Evolutionary conservation across 2,888 invertebrate species (phyloP).

Genomic region (Chymomyza caudatula): DNA sequence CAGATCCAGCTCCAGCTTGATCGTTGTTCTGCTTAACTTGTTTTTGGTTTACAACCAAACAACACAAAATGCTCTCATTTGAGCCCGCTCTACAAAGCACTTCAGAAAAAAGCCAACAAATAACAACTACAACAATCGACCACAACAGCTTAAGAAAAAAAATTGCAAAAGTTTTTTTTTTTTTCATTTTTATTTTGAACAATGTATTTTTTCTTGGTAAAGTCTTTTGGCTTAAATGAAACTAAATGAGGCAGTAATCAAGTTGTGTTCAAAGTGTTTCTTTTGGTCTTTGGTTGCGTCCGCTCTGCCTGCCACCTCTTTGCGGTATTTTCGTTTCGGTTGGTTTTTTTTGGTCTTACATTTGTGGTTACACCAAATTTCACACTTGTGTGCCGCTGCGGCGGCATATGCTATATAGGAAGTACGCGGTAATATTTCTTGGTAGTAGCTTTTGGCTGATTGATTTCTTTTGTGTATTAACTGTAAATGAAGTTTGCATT

Average conservation of each 20-base stretch:
- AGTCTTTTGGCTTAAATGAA: slow-evolving; percentile 68
- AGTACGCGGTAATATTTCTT: neutral
- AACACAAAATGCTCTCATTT: slow-evolving; percentile 69
- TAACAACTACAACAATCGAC: slow-evolving; percentile 23
- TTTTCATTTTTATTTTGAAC: slow-evolving; percentile 52
- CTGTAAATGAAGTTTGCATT: neutral
- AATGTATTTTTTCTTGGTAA: slow-evolving; percentile 44
- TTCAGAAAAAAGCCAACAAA: no score
- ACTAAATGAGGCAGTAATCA: slow-evolving; percentile 74
- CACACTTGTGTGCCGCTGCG: slow-evolving; percentile 57
- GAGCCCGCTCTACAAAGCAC: slow-evolving; percentile 6
- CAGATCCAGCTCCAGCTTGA: neutral
- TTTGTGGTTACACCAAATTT: slow-evolving; percentile 69
- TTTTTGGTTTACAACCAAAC: slow-evolving; percentile 51
- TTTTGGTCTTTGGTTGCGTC: slow-evolving; percentile 35
- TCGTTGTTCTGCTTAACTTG: slow-evolving; percentile 61
- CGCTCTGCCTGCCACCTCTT: slow-evolving; percentile 54
- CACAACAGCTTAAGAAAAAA: slow-evolving; percentile 22
- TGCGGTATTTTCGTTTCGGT: slow-evolving; percentile 68
- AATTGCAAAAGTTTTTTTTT: slow-evolving; percentile 5
- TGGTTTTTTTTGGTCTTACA: slow-evolving; percentile 18
- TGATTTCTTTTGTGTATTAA: slow-evolving; percentile 1
- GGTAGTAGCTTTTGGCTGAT: neutral
- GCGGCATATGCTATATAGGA: neutral
- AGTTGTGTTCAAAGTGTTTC: slow-evolving; percentile 65